A percentile compares a stretch with the other conserved stretches of the same genome.
These are phyloP conservation scores for Lerema accius DNA, from an alignment of 1,140 invertebrate species.

Conservation along the genomic window DNA sequence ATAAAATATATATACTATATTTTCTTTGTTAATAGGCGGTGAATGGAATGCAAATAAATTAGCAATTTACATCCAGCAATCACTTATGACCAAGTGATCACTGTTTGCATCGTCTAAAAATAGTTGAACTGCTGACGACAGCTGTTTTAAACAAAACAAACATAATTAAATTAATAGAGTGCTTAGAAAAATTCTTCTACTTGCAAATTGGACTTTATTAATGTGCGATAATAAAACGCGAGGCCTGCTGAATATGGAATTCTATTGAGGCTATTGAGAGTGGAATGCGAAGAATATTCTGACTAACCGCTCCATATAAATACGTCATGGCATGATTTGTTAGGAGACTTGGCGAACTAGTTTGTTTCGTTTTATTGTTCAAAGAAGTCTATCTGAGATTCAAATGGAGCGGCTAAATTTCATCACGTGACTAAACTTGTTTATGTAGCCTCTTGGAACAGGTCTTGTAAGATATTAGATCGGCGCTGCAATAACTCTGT, in stretches of 20 bases:
- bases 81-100: too few species aligned
- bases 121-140: too few species aligned
- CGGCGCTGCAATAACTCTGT: neutral
- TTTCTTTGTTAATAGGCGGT: too few species aligned
- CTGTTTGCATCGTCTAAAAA: too few species aligned
- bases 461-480: neutral
- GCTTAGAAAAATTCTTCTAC: neutral
- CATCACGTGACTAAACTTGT: constrained; percentile 4
- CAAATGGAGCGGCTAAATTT: neutral
- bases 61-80: too few species aligned
- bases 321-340: constrained; percentile 6
- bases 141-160: too few species aligned
- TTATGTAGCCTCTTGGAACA: constrained; percentile 5
- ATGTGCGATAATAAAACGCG: constrained; percentile 19
- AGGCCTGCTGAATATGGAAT: constrained; percentile 4
- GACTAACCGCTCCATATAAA: constrained; percentile 10
- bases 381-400: neutral
- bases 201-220: constrained; percentile 13
- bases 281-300: constrained; percentile 17
- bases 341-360: neutral
- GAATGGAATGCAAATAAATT: too few species aligned
- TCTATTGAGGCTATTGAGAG: constrained; percentile 12
- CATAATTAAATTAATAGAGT: too few species aligned
- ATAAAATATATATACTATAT: too few species aligned
- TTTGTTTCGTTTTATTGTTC: neutral